A percentile compares a stretch with the other conserved stretches of the same genome.
These are phyloP conservation scores for Crossocerus cetratus DNA, from an alignment of 2,888 invertebrate species.

Conservation along the genomic window DNA sequence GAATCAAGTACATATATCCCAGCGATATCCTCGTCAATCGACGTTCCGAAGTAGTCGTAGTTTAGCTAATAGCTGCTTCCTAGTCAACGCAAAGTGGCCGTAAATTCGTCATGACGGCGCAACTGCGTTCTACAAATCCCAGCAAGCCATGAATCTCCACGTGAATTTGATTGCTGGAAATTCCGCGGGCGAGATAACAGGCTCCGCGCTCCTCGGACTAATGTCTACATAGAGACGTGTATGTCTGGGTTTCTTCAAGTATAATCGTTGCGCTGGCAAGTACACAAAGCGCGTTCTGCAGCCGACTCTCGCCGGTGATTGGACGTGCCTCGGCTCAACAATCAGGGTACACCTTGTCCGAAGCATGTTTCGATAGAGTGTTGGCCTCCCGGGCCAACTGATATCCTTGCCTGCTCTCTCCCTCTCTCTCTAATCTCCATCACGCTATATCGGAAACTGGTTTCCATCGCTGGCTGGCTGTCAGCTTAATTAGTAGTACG, in stretches of 20 bases:
- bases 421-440: too few relatives aligned
- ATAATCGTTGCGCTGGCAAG: too few relatives aligned
- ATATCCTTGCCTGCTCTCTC: too few relatives aligned
- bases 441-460: neutral
- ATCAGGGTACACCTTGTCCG: too few relatives aligned
- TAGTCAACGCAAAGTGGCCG: constrained; percentile 8
- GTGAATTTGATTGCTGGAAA: constrained; percentile 17
- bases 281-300: too few relatives aligned
- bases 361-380: too few relatives aligned
- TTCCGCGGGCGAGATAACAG: constrained; percentile 4
- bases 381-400: too few relatives aligned
- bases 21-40: neutral
- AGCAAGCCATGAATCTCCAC: constrained; percentile 5
- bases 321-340: too few relatives aligned
- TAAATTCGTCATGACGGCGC: constrained; percentile 11
- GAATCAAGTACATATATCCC: neutral
- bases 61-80: constrained; percentile 11
- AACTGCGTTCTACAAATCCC: neutral
- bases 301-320: too few relatives aligned
- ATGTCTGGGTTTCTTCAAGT: too few relatives aligned
- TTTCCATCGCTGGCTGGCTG: neutral
- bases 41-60: constrained; percentile 9
- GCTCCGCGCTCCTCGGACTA: too few relatives aligned
- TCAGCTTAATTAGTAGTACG: neutral
- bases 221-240: too few relatives aligned